Evolutionary conservation across 2,797 vertebrate genomes (phyloP).

Genomic region (Crypturellus tataupa): DNA sequence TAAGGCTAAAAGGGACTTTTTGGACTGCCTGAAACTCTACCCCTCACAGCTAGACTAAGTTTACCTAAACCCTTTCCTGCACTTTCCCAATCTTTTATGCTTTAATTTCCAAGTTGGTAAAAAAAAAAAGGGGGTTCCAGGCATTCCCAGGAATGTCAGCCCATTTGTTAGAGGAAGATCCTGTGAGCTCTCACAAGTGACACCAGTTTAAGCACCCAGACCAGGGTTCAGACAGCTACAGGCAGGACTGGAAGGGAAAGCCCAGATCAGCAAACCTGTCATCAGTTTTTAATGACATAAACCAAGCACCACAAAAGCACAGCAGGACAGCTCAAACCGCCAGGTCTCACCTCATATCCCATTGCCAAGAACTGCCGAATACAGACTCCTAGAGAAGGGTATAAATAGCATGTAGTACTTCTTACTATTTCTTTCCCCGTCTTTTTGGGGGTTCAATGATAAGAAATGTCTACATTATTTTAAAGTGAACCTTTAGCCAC

Average conservation of each 20-base stretch:
- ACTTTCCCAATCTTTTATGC: background rate
- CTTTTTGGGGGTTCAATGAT: background rate
- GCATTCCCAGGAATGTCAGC: background rate
- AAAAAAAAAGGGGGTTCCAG: background rate
- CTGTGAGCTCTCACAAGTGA: background rate
- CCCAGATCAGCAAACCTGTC: background rate
- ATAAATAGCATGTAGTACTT: background rate
- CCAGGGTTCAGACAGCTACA: background rate
- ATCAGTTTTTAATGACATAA: background rate
- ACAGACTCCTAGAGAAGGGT: background rate
- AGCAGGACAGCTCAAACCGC: background rate
- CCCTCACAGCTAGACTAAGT: background rate
- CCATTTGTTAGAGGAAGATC: background rate
- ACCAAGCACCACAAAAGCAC: background rate
- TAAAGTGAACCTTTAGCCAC: background rate
- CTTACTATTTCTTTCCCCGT: background rate
- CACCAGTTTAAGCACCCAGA: background rate
- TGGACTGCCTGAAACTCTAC: background rate
- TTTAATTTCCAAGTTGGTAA: background rate
- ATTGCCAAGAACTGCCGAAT: background rate
- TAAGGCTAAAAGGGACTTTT: background rate
- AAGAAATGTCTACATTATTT: background rate
- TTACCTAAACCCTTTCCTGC: background rate
- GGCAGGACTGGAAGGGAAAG: background rate
- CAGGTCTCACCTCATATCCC: accelerated